Evolutionary conservation across 2,888 invertebrate genomes (phyloP), one percentile per base, ranked within the genome.

Genomic region (Drosophila tanythrix): DNA sequence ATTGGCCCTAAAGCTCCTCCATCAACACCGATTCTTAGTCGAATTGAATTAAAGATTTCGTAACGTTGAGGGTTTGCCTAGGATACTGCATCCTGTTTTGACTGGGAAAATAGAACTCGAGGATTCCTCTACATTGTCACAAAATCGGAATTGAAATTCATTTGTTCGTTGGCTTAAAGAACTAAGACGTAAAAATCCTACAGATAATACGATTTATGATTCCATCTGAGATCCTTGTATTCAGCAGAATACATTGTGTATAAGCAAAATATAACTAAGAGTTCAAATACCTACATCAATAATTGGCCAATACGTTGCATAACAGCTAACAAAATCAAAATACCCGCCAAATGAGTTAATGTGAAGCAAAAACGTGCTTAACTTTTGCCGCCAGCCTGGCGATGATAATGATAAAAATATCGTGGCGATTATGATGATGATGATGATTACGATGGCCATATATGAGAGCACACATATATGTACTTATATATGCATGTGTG

Each of bases 341-440:
- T 38, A 10, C 48, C 27, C 64, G 3, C 5, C 7, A n/a, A 11
- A n/a, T 2, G 15, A 36, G 13, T 48, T 18, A 4, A n/a, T 4
- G 13, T 40, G 27, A 55, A 38, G 66, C 13, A 33, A 65, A 48
- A 18, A 55, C 50, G 21, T 8, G 36, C 40, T 56, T 15, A 65
- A 51, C 40, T 64, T 64, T 31, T 64, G 48, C 48, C 38, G 46
- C 31, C 21, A 33, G 43, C 58, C 46, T 25, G 58, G 18, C 58
- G 58, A 25, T 31, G 36, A 25, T 48, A 48, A 50, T 38, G 50
- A 31, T 50, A 76, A 58, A 70, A 75, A 70, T 53, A 58, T 58
- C 31, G 58, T 51, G 35, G 65, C 56, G 59, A 52, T 52, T 25
- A 40, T 29, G 13, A 31, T 36, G 18, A 59, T 53, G 51, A 35